These are phyloP conservation scores for Nyleta sp. DNA, from an alignment of 2,888 invertebrate species.

Conservation along the genomic window DNA sequence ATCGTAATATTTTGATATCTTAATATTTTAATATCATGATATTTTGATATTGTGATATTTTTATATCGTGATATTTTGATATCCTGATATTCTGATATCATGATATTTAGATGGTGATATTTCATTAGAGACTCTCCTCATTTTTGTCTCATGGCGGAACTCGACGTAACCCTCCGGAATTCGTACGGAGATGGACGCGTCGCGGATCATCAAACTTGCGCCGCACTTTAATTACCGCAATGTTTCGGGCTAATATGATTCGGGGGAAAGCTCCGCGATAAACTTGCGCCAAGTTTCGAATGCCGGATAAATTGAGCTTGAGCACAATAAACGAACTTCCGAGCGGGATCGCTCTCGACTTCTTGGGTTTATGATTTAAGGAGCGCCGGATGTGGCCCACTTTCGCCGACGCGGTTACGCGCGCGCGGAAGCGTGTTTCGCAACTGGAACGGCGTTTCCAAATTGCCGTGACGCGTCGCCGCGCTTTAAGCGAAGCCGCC, in stretches of 20 bases:
- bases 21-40: too few relatives aligned
- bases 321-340: conserved; percentile 38
- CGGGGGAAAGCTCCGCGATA: conserved; percentile 25
- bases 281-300: conserved; percentile 38
- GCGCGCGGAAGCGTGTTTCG: not conserved
- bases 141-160: conserved; percentile 16
- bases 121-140: too few relatives aligned
- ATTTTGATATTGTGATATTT: too few relatives aligned
- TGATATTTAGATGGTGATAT: too few relatives aligned
- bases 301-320: conserved; percentile 45
- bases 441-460: not conserved
- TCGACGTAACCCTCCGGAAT: conserved; percentile 21
- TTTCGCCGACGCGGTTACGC: conserved; percentile 16
- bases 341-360: conserved; percentile 14
- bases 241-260: conserved; percentile 52
- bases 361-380: conserved; percentile 25
- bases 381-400: conserved; percentile 19
- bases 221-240: conserved; percentile 36
- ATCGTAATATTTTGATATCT: too few relatives aligned
- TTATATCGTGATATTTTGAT: too few relatives aligned
- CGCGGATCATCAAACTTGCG: conserved; percentile 29
- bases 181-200: conserved; percentile 37
- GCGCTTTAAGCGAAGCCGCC: too few relatives aligned
- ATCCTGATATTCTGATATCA: too few relatives aligned
- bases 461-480: not conserved